These are phyloP conservation scores for Digitonthophagus gazella DNA, from an alignment of 2,888 invertebrate genomes.

Conservation along the genomic window DNA sequence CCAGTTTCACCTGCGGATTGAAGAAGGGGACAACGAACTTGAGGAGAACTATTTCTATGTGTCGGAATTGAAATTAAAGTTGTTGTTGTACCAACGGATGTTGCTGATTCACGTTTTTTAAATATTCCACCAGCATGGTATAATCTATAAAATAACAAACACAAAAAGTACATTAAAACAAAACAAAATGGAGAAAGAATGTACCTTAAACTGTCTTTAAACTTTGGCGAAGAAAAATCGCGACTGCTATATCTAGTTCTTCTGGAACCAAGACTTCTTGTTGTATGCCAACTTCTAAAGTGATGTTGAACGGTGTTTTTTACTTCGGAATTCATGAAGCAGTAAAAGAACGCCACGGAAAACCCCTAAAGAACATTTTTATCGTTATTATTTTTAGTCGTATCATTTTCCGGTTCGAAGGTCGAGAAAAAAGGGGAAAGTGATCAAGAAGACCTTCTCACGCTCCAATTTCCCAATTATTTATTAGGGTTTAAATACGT, in stretches of 20 bases:
- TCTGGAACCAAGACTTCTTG: constrained; percentile 59
- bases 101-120: constrained; percentile 70
- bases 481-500: background rate
- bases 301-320: constrained; percentile 78
- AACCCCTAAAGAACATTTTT: constrained; percentile 73
- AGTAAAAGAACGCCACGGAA: constrained; percentile 82
- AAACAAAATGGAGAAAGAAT: constrained; percentile 31
- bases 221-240: constrained; percentile 70
- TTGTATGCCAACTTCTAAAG: constrained; percentile 72
- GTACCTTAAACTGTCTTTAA: constrained; percentile 78
- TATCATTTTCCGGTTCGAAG: no score
- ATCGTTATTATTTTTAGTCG: no score
- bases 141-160: constrained; percentile 22
- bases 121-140: constrained; percentile 44
- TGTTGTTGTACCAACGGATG: constrained; percentile 73
- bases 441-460: no score
- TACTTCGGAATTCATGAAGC: constrained; percentile 89
- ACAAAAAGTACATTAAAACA: background rate
- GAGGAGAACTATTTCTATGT: constrained; percentile 20
- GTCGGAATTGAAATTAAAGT: constrained; percentile 56
- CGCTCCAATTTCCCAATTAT: no score
- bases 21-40: constrained; percentile 33
- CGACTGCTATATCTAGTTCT: constrained; percentile 67
- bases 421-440: background rate
- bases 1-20: constrained; percentile 34